Conservation (phyloP, 1,140 invertebrate genomes). For the Heliconius eleuchia region DNA sequence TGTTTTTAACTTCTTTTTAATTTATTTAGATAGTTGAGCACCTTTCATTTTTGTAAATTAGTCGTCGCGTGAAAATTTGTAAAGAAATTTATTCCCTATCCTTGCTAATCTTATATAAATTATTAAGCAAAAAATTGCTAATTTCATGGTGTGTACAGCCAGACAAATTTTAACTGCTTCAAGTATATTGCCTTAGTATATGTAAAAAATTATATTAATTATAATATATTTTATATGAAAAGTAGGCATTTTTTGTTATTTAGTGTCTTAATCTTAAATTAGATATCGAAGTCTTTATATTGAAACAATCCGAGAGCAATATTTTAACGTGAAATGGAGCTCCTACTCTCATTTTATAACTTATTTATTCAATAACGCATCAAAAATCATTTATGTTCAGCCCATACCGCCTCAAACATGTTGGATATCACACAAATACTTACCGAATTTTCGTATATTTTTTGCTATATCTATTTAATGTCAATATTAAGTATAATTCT, state of each 20-base stretch:
- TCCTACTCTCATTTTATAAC: not conserved
- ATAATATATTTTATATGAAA: too few species aligned
- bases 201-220: too few species aligned
- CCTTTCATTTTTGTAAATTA: too few species aligned
- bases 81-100: too few species aligned
- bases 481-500: slow-evolving; percentile 4
- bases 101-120: too few species aligned
- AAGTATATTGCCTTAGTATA: too few species aligned
- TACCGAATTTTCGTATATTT: not conserved
- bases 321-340: not conserved
- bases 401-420: not conserved
- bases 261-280: too few species aligned
- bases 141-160: too few species aligned
- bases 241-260: too few species aligned
- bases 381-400: not conserved
- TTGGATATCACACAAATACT: not conserved
- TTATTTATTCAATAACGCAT: not conserved
- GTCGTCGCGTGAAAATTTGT: too few species aligned
- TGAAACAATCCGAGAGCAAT: not conserved
- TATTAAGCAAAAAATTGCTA: too few species aligned
- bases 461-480: slow-evolving; percentile 3
- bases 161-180: too few species aligned
- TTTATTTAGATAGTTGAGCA: not conserved
- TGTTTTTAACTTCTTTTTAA: not conserved
- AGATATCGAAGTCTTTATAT: not conserved